Base-by-base conservation (phyloP, 2,113 vertebrate species). In the Myocastor coypus region DNA sequence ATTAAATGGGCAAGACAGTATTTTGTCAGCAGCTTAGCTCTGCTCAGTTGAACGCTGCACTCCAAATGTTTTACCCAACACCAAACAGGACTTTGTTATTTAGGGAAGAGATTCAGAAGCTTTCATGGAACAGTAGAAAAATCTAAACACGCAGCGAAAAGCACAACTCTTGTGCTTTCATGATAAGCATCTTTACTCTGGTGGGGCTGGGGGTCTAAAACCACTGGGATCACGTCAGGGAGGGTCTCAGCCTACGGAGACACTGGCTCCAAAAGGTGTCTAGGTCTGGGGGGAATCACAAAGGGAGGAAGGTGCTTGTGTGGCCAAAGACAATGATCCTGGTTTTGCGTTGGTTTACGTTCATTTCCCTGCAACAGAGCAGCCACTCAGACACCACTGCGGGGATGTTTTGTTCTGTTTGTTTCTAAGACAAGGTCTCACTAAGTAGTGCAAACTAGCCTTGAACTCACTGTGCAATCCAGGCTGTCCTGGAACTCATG, bases 71-170 rank as follows among this genome's bases (percentile, higher is more conserved):
- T 96, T 63, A 71, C 63, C 93, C 92, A 97, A 96, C 68, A 93
- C 89, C 83, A 93, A 93, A 96, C 55, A 93, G 94, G 92, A 94
- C 26, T 30, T 89, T 59, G 46, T 91, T 87, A 73, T 97, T 55
- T 97, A 85, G 89, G 64, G 78, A 97, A 97, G 83, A 95, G 96
- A 97, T 96, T 97, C 94, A 68, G 93, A 64, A 90, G 97, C 86
- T 96, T 94, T 68, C 93, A 98, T 90, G 96, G 94, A 97, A 97
- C 96, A 96, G 69, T 97, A 97, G 89, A 90, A 90, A 96, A 94
- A 89, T 94, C 93, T 73, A 86, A 96, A 91, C 83, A 93, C 24
- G 57, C 42, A 46, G 73, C 86, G 83, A 69, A 89, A 96, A 94
- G 24, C 91, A 83, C 42, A 34, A 46, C 61, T 24, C 7, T 59